phyloP scores from a whole-genome alignment of 2,888 invertebrate species.

The Drosophila anomalata region DNA sequence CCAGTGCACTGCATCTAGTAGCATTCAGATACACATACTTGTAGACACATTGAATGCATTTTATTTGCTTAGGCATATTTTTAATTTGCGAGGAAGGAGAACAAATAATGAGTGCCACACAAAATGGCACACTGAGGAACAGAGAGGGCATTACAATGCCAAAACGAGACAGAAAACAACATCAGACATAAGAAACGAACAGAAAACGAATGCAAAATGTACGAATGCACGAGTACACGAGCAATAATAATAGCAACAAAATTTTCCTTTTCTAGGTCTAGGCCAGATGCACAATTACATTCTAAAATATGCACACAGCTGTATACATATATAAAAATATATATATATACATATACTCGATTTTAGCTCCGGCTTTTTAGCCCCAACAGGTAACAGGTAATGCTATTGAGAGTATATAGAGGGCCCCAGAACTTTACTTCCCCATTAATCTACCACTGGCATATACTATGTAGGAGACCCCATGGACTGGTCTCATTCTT shows the following conservation, averaged over 20 bases:
- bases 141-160: constrained; percentile 30
- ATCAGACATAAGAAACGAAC: constrained; percentile 25
- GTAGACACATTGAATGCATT: constrained; percentile 51
- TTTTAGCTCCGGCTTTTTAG: constrained; percentile 20
- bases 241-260: constrained; percentile 81
- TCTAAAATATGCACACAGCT: constrained; percentile 77
- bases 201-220: constrained; percentile 35
- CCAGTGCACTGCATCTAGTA: constrained; percentile 6
- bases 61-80: constrained; percentile 78
- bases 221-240: constrained; percentile 51
- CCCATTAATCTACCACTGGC: constrained; percentile 15
- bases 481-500: constrained; percentile 35
- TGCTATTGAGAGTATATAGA: background rate
- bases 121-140: constrained; percentile 52
- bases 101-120: constrained; percentile 70
- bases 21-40: constrained; percentile 10
- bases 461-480: constrained; percentile 14
- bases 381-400: constrained; percentile 38
- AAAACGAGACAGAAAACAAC: constrained; percentile 19
- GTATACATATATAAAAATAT: constrained; percentile 26
- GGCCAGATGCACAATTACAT: constrained; percentile 83
- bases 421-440: constrained; percentile 28
- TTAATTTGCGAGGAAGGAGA: constrained; percentile 81
- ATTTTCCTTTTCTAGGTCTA: constrained; percentile 84
- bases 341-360: background rate